Conservation (phyloP, 2,888 invertebrate genomes). For the Sinohyriopsis cumingii region DNA sequence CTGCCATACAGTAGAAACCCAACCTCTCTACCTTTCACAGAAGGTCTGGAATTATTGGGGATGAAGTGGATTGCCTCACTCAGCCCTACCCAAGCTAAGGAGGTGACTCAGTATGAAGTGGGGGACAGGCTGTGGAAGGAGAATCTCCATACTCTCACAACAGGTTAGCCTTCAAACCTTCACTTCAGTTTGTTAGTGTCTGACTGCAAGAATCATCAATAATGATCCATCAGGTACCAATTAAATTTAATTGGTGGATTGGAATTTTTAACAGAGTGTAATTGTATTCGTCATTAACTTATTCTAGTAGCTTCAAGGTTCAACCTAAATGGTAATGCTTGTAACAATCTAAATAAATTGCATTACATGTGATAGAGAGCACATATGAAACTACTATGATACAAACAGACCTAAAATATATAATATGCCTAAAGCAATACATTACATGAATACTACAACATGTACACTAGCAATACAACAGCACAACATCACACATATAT, state of each 20-base stretch:
- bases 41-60: slow-evolving; percentile 65
- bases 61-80: slow-evolving; percentile 66
- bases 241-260: slow-evolving; percentile 1
- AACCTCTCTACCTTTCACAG: slow-evolving; percentile 30
- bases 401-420: too few relatives aligned
- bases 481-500: too few relatives aligned
- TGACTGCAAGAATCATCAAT: not conserved
- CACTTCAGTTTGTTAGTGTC: not conserved
- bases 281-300: too few relatives aligned
- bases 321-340: too few relatives aligned
- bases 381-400: too few relatives aligned
- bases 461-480: too few relatives aligned
- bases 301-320: too few relatives aligned
- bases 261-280: not conserved
- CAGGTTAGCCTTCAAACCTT: slow-evolving; percentile 38
- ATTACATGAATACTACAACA: too few relatives aligned
- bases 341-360: too few relatives aligned
- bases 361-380: too few relatives aligned
- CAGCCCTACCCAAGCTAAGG: slow-evolving; percentile 61
- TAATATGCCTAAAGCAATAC: too few relatives aligned
- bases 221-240: not conserved
- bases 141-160: slow-evolving; percentile 60
- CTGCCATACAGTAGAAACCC: slow-evolving; percentile 53
- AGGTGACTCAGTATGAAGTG: slow-evolving; percentile 66
- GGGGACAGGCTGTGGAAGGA: slow-evolving; percentile 63